Conservation (phyloP, 2,113 vertebrate genomes). For the Aptenodytes patagonicus region DNA sequence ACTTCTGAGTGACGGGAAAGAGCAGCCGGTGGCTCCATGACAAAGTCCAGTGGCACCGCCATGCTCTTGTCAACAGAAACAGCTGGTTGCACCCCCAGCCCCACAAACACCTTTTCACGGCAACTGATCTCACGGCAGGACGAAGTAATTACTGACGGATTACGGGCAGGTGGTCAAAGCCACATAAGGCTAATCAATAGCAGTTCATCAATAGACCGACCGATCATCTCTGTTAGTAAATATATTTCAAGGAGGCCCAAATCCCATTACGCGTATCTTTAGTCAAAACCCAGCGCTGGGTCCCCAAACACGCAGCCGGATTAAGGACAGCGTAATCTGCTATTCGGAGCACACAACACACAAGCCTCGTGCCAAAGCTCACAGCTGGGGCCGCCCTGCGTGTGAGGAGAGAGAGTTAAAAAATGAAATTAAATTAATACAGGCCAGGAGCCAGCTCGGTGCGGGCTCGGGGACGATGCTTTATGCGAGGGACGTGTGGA, state of each 20-base stretch:
- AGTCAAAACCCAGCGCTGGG: not conserved
- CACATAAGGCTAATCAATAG: conserved; percentile 42
- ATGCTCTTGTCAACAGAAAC: accelerated
- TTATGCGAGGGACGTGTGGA: not conserved
- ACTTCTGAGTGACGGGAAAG: not conserved
- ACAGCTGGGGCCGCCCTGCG: conserved; percentile 2
- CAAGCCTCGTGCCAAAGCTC: not conserved
- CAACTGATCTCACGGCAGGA: not conserved
- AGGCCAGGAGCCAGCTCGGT: not conserved
- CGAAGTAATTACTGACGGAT: conserved; percentile 33
- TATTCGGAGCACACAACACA: not conserved
- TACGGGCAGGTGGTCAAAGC: not conserved
- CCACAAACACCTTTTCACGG: not conserved
- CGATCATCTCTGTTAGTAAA: conserved; percentile 44
- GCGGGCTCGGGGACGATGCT: accelerated
- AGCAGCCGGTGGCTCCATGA: not conserved
- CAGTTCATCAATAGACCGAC: conserved; percentile 56
- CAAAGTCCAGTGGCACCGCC: not conserved
- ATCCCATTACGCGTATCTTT: not conserved
- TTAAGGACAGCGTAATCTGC: not conserved
- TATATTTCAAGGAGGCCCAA: conserved; percentile 25
- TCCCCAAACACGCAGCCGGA: accelerated
- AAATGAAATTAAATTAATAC: not conserved
- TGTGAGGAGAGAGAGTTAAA: not conserved
- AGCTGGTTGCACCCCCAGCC: not conserved